Evolutionary conservation across 2,113 vertebrate genomes (phyloP).

Genomic region (Anguilla rostrata): DNA sequence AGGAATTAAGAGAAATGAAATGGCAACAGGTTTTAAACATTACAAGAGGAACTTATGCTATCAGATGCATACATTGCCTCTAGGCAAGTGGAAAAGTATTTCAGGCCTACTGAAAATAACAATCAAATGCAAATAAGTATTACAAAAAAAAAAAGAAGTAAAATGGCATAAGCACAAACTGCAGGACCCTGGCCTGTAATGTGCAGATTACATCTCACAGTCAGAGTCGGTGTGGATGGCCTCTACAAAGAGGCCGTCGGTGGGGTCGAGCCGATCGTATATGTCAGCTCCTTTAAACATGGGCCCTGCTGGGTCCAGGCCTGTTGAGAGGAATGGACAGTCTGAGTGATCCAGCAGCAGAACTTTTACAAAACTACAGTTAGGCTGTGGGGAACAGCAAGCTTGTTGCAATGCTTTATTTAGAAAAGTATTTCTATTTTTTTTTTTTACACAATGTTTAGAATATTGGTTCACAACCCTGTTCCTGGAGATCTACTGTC

Average conservation of each 20-base stretch:
- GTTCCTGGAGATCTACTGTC: too few relatives aligned
- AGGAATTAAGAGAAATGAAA: not conserved
- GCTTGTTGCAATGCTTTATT: too few relatives aligned
- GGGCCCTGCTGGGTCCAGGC: slow-evolving; percentile 88
- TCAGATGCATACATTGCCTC: not conserved
- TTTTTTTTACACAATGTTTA: too few relatives aligned
- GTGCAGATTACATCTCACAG: slow-evolving; percentile 70
- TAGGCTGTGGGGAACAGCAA: too few relatives aligned
- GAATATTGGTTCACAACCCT: too few relatives aligned
- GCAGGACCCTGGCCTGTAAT: not conserved
- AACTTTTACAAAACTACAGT: not conserved
- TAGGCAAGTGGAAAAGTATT: not conserved
- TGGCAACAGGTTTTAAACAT: not conserved
- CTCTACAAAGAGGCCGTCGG: slow-evolving; percentile 90
- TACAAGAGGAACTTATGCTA: not conserved
- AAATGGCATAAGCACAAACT: not conserved
- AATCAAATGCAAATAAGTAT: not conserved
- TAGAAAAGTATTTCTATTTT: too few relatives aligned
- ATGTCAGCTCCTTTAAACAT: slow-evolving; percentile 81
- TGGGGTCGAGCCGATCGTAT: slow-evolving; percentile 84
- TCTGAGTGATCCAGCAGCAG: not conserved
- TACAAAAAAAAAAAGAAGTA: too few relatives aligned
- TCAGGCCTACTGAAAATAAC: not conserved
- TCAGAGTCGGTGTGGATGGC: slow-evolving; percentile 93
- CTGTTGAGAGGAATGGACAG: slow-evolving; percentile 54